Base-by-base conservation (phyloP, 2,797 vertebrate genomes). In the Tiaroga cobitis region DNA sequence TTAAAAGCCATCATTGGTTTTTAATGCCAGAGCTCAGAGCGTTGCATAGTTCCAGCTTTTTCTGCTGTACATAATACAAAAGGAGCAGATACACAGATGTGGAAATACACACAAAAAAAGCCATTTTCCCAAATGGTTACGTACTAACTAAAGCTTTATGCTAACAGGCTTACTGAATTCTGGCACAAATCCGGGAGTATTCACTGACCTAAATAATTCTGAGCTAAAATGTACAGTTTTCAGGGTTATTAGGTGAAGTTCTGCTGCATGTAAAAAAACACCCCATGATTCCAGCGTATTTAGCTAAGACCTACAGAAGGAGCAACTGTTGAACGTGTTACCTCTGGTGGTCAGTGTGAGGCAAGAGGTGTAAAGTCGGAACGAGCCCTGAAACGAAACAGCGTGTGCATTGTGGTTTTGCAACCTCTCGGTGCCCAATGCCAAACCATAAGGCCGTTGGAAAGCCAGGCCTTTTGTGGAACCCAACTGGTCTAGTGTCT, bases 351-450 rank as follows among this genome's bases (percentile, higher is more conserved):
- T 81, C 65, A 73, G 65, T 34, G 8, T 76, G 61, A 69, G 43
- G 80, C 46, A 80, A 76, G 32, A 59, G 68, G 51, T 59, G 83
- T 54, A 72, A 74, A 73, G 21, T 46, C 80, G 34, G 51, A 82
- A 68, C 34, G 16, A 83, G 6, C 54, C 34, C 67, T 83, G 65
- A 84, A 69, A 78, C n/a, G 13, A 78, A 70, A 78, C 37, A 26
- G 79, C 80, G 85, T 82, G 75, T 81, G 80, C 61, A 88, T 59
- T 87, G 85, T 80, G 77, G 80, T 81, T 87, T 85, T 56, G 49
- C 51, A 80, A 54, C 59, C 63, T 46, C 56, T 82, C 32, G 1
- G 68, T 80, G 67, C 54, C 68, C 67, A 49, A 67, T 87, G 85
- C 85, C 87, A 88, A 88, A 51, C 63, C 59, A 86, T 51, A 85